Evolutionary conservation across 2,113 vertebrate genomes (phyloP).

Genomic region (Setophaga coronata): DNA sequence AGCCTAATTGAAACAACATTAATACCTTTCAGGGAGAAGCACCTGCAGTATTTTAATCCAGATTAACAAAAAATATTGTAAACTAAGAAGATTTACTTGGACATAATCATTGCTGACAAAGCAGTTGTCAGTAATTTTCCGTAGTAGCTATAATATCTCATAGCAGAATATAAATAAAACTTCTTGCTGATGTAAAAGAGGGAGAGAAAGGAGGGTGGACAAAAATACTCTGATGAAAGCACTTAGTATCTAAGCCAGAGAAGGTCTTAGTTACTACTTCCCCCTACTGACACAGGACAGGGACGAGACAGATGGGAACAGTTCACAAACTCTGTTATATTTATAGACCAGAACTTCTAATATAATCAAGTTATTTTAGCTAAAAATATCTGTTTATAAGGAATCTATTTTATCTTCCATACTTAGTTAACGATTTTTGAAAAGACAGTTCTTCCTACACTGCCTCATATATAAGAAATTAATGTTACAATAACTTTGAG

Average conservation of each 20-base stretch:
- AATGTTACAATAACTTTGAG: background rate
- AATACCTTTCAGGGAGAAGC: background rate
- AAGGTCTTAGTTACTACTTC: constrained; percentile 66
- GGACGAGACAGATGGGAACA: constrained; percentile 11
- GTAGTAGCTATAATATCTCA: background rate
- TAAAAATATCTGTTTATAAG: constrained; percentile 1
- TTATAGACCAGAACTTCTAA: background rate
- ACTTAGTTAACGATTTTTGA: background rate
- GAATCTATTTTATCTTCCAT: background rate
- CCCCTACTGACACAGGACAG: constrained; percentile 63
- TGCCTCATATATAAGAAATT: background rate
- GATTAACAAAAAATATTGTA: background rate
- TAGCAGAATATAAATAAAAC: constrained; percentile 51
- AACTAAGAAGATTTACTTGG: constrained; percentile 9
- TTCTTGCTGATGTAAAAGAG: constrained; percentile 41
- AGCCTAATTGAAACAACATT: background rate
- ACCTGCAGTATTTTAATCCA: constrained; percentile 13
- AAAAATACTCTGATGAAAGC: constrained; percentile 46
- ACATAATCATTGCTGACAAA: background rate
- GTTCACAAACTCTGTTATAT: constrained; percentile 13
- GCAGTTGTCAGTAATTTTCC: constrained; percentile 40
- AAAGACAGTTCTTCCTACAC: background rate
- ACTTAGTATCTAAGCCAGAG: background rate
- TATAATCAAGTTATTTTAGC: background rate
- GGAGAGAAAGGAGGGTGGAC: constrained; percentile 27